Conservation (phyloP, 2,113 vertebrate genomes). For the Setophaga petechia region DNA sequence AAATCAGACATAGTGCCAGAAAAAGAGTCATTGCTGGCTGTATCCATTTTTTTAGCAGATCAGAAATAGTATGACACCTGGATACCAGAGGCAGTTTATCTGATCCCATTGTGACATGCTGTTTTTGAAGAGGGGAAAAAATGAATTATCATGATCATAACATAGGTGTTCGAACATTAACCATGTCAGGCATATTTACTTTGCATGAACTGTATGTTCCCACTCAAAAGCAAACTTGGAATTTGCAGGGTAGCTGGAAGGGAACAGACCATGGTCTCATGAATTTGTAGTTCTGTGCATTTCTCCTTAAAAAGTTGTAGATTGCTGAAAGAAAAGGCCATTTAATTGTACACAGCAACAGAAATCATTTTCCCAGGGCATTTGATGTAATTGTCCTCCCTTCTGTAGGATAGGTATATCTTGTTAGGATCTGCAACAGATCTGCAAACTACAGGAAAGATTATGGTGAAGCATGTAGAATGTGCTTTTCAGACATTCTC, state of each 20-base stretch:
- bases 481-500: background rate
- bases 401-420: background rate
- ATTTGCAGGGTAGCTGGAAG: background rate
- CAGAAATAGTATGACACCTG: conserved; percentile 26
- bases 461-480: background rate
- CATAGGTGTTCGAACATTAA: background rate
- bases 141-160: background rate
- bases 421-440: background rate
- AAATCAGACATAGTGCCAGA: background rate
- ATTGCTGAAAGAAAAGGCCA: background rate
- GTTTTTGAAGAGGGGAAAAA: background rate
- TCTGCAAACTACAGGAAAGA: background rate
- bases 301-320: background rate
- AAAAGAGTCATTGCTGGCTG: background rate
- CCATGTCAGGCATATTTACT: background rate
- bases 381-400: background rate
- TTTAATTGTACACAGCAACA: background rate
- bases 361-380: accelerated
- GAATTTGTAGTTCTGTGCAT: background rate
- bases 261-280: accelerated
- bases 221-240: background rate
- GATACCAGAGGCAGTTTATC: conserved; percentile 32
- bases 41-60: conserved; percentile 27
- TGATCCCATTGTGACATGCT: background rate
- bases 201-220: background rate